phyloP scores from a whole-genome alignment of 2,797 vertebrate species.

The Macropodus opercularis region DNA sequence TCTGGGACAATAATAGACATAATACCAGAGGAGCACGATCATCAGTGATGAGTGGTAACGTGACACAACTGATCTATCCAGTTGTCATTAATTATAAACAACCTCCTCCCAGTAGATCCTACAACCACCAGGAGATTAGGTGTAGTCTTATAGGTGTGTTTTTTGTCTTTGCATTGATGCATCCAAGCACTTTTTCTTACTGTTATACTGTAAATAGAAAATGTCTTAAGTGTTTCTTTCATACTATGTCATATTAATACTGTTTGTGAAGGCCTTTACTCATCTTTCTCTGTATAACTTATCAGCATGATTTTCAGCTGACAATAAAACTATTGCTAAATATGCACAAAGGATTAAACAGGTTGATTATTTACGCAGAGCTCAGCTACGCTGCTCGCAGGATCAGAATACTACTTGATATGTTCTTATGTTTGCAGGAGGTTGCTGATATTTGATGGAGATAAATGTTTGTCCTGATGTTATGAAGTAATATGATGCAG shows the following conservation, averaged over 20 bases:
- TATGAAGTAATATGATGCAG: too few species aligned
- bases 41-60: constrained; percentile 12
- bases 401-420: background rate
- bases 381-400: background rate
- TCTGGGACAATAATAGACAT: constrained; percentile 5
- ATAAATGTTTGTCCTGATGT: too few species aligned
- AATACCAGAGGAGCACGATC: constrained; percentile 27
- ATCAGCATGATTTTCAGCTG: constrained; percentile 71
- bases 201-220: constrained; percentile 68
- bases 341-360: constrained; percentile 33
- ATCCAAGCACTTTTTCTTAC: constrained; percentile 77
- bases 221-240: constrained; percentile 65
- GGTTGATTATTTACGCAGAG: background rate
- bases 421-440: too few species aligned
- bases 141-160: constrained; percentile 47
- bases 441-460: too few species aligned
- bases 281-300: constrained; percentile 56
- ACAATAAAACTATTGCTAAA: constrained; percentile 61
- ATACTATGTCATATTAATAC: constrained; percentile 60
- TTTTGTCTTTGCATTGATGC: constrained; percentile 65
- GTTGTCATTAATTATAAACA: constrained; percentile 9
- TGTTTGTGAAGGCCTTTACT: constrained; percentile 64
- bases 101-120: constrained; percentile 6
- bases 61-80: constrained; percentile 9
- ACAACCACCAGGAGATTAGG: constrained; percentile 15